Evolutionary conservation across 1,140 invertebrate species (phyloP), one percentile per base, ranked within the genome.

Genomic region (Oryzaephilus surinamensis): DNA sequence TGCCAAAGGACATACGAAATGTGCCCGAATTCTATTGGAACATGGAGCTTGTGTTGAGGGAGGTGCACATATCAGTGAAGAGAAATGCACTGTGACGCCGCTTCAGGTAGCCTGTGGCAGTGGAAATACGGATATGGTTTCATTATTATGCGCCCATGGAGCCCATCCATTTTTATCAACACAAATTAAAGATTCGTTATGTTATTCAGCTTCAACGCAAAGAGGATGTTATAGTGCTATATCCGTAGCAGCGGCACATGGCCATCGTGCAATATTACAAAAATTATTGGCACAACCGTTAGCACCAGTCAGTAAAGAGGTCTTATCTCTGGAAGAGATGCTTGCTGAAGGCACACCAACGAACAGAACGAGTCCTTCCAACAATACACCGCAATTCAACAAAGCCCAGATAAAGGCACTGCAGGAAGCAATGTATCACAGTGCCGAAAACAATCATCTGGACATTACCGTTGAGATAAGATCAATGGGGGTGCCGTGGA

Each of bases 401-500:
- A 91, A 90, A 64, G 70, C 75, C 12, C 87, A 92, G 64, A 77
- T 84, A 17, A 81, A 87, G 55, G 78, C 81, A 20, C 64, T 92
- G 21, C 86, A 92, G 54, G 88, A 92, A 65, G 86, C 88, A 3
- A 89, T 93, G 85, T 93, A 92, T 60, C 87, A 90, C 55, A 85
- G 83, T 48, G 81, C 84, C 2, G 88, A 93, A 61, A 89, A 84
- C 55, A 87, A 88, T 56, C 81, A 90, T 65, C 69, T 92, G 18
- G 86, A 90, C 57, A 85, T 89, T 41, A 88, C 86, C 0, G 69
- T 90, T 51, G 86, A 91, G 58, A 70, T 91, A 15, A 69, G 85
- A 26, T 78, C 82, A 31, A 59, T 90, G 35, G 84, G 86, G 15
- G 79, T 93, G 1, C 78, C 84, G 2, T 93, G 88, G 89, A 90